Conservation (phyloP, 2,888 invertebrate genomes). For the Lasioglossum oenotherae region DNA sequence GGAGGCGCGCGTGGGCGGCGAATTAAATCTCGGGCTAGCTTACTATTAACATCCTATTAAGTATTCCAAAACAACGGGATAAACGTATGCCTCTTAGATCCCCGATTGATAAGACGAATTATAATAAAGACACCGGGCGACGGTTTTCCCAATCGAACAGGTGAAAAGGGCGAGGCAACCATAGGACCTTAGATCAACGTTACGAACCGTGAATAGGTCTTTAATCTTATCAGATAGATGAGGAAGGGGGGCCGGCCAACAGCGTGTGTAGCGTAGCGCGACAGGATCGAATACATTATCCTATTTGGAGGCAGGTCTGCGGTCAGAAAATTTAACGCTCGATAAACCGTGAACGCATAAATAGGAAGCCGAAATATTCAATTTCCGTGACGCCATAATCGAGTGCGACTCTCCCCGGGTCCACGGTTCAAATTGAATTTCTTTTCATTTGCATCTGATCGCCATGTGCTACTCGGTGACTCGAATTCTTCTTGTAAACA, state of each 20-base stretch:
- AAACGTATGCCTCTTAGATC: not conserved
- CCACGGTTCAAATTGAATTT: slow-evolving; percentile 20
- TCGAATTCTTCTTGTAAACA: not conserved
- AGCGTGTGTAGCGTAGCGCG: not conserved
- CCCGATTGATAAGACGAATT: slow-evolving; percentile 11
- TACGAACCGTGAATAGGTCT: slow-evolving; percentile 35
- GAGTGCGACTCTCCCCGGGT: slow-evolving; percentile 5
- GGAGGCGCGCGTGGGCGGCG: not conserved
- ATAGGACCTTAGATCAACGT: slow-evolving; percentile 3
- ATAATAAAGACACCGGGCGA: slow-evolving; percentile 13
- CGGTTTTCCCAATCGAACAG: slow-evolving; percentile 13
- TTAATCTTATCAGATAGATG: slow-evolving; percentile 56
- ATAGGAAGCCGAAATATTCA: slow-evolving; percentile 43
- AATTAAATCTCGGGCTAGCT: not conserved
- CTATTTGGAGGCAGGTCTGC: slow-evolving; percentile 43
- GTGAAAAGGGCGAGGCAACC: slow-evolving; percentile 7
- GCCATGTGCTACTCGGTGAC: not conserved
- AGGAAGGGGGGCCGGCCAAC: not conserved
- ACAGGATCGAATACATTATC: slow-evolving; percentile 59
- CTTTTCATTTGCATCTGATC: slow-evolving; percentile 15
- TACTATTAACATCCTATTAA: slow-evolving; percentile 5
- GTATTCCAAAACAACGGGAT: not conserved
- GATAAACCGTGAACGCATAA: slow-evolving; percentile 59
- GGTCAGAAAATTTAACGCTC: slow-evolving; percentile 45
- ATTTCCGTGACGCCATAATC: slow-evolving; percentile 50